Evolutionary conservation across 2,888 invertebrate species (phyloP), one percentile per base, ranked within the genome.

Genomic region (Allacma fusca): DNA sequence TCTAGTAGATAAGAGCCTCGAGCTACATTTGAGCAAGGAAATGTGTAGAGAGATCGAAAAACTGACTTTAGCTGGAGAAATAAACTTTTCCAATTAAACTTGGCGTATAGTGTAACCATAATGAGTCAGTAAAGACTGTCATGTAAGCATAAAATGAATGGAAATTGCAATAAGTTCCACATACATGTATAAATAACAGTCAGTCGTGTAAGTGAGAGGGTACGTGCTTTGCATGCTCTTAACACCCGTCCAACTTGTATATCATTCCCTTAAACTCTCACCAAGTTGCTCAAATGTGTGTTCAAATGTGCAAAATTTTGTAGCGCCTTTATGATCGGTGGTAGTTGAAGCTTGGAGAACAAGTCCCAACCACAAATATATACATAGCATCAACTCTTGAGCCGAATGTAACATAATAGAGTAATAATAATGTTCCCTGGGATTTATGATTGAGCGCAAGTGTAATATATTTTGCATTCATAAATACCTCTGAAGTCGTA

Each of bases 51-150:
- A 50, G 50, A 12, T 2, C 50, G 16, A 2, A 50, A 13, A 50
- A 50, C 19, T 50, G 50, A 50, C n/a, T 50, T n/a, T 50, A 50
- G 50, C 50, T 50, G 50, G 50, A 50, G 50, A 50, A 50, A 50
- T 50, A 50, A 50, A 50, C 50, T 50, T 50, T 50, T 50, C 50
- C 19, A 50, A 5, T 50, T 5, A 50, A 50, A 50, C 50, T n/a
- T 50, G 50, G 19, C 50, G 16, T 50, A 50, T n/a, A 50, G 19
- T 50, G 50, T 50, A 50, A 50, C 50, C 50, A 50, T 50, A 50
- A 50, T 50, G 50, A 50, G 19, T n/a, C 50, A 5, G 40, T n/a
- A 1, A 16, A 50, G 50, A 50, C 9, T 13, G 19, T 16, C n/a
- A 19, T 50, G 4, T 34, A 34, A 34, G 50, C 19, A 50, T 13